Base-by-base conservation (phyloP, 2,797 vertebrate species). In the Siniperca undulata region DNA sequence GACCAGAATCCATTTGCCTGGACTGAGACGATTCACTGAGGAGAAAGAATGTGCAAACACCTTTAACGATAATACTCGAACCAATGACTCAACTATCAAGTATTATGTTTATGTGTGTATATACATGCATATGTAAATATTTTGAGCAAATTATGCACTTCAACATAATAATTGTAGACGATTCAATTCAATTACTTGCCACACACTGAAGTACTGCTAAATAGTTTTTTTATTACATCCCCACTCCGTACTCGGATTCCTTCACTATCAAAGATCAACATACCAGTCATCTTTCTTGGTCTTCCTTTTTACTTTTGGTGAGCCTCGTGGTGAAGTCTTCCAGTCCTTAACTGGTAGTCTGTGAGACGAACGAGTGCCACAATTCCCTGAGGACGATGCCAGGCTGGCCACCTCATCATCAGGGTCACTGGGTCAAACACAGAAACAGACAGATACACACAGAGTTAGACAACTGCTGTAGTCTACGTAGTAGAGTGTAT, bases 391-490 rank as follows among this genome's bases (percentile, higher is more conserved):
- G 0, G 97, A 96, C 16, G 97, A 97, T n/a, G 97, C 97, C 83
- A 98, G 95, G 82, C 97, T 97, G 46, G 97, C 96, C 59, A 98
- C 96, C 91, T 99, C 98, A 69, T 99, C 98, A 52, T 99, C 98
- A 0, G 98, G 98, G 91, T 99, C 98, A 86, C 98, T 99, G 82
- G 17, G 74, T 78, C 52, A 73, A 53, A 81, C 30, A 82, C n/a
- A 85, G 38, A 77, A 13, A 81, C 9, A 65, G 0, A 66, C 22
- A 71, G 16, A 61, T 38, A 30, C 4, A 38, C 11, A 75, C 52
- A 72, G 4, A 24, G n/a, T 53, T 14, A 74, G 48, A 53, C 14
- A 46, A 22, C 50, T 58, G 78, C 36, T 58, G 72, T 5, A 6
- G 52, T 65, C 46, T 14, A 13, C 12, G 8, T 48, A 48, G 38